These are phyloP conservation scores for Prunella fulvescens DNA, from an alignment of 2,113 vertebrate genomes.

Conservation along the genomic window DNA sequence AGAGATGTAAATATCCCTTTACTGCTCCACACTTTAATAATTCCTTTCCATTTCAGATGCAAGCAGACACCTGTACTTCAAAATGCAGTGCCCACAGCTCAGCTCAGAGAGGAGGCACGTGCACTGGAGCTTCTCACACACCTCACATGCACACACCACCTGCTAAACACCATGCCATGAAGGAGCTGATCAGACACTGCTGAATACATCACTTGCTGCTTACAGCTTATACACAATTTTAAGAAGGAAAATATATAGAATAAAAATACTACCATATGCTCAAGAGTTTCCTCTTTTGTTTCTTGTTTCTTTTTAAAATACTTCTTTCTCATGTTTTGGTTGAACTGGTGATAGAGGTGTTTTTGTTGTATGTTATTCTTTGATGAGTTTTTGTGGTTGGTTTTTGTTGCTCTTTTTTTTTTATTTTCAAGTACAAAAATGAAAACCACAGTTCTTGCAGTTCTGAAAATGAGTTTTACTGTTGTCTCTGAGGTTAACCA, in stretches of 20 bases:
- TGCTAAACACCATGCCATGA: neutral
- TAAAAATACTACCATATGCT: neutral
- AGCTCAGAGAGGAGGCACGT: neutral
- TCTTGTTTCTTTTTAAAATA: neutral
- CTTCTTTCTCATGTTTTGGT: neutral
- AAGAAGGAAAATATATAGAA: neutral
- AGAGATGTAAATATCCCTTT: neutral
- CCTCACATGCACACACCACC: neutral
- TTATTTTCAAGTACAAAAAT: neutral
- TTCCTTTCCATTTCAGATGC: neutral
- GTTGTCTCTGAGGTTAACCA: constrained; percentile 20
- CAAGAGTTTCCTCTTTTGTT: neutral
- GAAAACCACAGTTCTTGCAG: neutral
- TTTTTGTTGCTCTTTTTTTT: neutral
- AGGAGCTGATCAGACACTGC: neutral
- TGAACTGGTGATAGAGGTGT: neutral
- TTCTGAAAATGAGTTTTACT: neutral
- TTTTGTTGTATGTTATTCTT: neutral
- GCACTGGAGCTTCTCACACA: neutral
- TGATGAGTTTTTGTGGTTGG: neutral
- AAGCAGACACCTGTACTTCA: neutral
- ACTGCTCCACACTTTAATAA: neutral
- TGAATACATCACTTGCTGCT: neutral
- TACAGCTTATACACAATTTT: neutral
- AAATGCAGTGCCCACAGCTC: neutral